phyloP scores from a whole-genome alignment of 64 coral and sea anemone genomes.

The Orbicella faveolata region DNA sequence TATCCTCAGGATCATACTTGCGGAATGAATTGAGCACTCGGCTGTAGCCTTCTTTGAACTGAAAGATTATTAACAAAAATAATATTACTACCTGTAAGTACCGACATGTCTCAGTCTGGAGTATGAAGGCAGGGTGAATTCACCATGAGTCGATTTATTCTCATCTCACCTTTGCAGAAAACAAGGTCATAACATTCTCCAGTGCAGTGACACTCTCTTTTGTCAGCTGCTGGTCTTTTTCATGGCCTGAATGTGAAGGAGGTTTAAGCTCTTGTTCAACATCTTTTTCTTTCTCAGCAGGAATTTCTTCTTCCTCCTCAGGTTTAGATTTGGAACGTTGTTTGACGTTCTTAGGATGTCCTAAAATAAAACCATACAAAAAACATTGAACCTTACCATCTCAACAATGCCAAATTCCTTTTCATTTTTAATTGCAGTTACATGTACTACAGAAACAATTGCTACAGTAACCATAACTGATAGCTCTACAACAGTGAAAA shows the following conservation, averaged over 20 bases:
- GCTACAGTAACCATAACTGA: not conserved
- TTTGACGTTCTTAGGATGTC: not conserved
- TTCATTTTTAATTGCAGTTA: not conserved
- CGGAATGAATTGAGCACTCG: constrained; percentile 49
- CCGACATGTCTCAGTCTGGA: no score
- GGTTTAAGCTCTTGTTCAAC: not conserved
- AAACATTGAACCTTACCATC: not conserved
- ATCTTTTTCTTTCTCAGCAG: not conserved
- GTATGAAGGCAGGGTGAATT: not conserved
- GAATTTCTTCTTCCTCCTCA: not conserved
- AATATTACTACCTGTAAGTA: no score
- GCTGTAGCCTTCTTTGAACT: constrained; percentile 86
- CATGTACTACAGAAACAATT: not conserved
- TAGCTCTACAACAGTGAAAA: not conserved
- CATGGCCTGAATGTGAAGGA: not conserved
- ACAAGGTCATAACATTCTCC: constrained; percentile 24
- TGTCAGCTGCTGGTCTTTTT: not conserved
- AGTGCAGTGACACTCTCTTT: not conserved
- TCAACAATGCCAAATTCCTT: not conserved
- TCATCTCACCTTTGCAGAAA: constrained; percentile 47
- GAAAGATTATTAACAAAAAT: not conserved
- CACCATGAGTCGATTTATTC: not conserved
- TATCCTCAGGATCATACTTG: constrained; percentile 58
- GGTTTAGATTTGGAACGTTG: not conserved
- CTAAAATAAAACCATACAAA: not conserved